Evolutionary conservation across 2,113 vertebrate genomes (phyloP).

Genomic region (Dasyornis broadbenti): DNA sequence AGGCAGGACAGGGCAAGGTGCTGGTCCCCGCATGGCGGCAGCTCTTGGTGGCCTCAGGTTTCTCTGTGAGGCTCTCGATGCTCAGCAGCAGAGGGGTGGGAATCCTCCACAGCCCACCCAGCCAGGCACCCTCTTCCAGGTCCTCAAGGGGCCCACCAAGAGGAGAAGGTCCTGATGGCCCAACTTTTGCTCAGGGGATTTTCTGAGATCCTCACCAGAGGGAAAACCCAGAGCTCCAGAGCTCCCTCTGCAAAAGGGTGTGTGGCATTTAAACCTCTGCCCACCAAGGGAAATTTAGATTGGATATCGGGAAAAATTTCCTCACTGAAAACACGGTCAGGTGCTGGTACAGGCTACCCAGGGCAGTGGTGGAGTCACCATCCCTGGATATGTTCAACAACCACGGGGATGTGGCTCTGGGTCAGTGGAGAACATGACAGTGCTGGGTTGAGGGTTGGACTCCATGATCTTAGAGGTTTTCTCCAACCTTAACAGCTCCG

Average conservation of each 20-base stretch:
- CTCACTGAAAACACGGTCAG: not conserved
- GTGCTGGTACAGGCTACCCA: not conserved
- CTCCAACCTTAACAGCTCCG: not conserved
- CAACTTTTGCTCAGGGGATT: not conserved
- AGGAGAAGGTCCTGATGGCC: not conserved
- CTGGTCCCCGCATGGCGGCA: not conserved
- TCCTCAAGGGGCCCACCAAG: not conserved
- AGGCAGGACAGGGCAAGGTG: not conserved
- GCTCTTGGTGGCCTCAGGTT: not conserved
- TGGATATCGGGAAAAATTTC: not conserved
- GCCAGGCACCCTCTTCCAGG: not conserved
- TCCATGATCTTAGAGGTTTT: not conserved
- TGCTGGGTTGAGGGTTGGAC: not conserved
- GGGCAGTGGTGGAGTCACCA: not conserved
- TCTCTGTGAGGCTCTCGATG: not conserved
- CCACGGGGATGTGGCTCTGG: not conserved
- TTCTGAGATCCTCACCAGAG: not conserved
- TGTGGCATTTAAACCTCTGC: not conserved
- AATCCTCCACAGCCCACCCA: not conserved
- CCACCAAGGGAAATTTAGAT: not conserved
- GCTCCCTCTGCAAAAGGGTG: not conserved
- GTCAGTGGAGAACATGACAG: not conserved
- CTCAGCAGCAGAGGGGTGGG: not conserved
- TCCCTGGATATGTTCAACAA: not conserved
- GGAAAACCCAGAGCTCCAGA: not conserved